Conservation (phyloP, 1,140 invertebrate species). For the Melitaea cinxia region DNA sequence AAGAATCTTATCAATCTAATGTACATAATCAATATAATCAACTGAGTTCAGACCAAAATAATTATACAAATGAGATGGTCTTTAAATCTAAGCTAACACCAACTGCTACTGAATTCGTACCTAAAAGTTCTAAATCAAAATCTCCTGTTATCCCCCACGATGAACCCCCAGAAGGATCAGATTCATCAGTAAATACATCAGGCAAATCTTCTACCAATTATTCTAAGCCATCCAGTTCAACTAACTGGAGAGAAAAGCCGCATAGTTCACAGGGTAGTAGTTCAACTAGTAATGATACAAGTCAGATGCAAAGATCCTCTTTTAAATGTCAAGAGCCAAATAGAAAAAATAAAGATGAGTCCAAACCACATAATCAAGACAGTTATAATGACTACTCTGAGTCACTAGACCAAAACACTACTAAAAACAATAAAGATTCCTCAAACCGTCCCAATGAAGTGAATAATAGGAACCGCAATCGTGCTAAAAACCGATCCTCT, state of each 20-base stretch:
- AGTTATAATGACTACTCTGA: constrained; percentile 27
- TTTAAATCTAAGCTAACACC: constrained; percentile 73
- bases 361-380: constrained; percentile 28
- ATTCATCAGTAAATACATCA: constrained; percentile 33
- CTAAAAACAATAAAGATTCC: constrained; percentile 26
- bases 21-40: constrained; percentile 50
- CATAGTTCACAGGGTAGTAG: constrained; percentile 44
- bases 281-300: constrained; percentile 32
- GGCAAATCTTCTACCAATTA: constrained; percentile 40
- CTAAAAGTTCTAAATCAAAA: constrained; percentile 57
- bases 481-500: constrained; percentile 21
- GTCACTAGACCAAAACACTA: constrained; percentile 28
- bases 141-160: constrained; percentile 41
- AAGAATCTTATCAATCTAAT: constrained; percentile 48
- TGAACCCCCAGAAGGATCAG: constrained; percentile 40
- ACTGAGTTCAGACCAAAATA: constrained; percentile 40
- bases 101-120: constrained; percentile 78
- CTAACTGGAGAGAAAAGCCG: constrained; percentile 68
- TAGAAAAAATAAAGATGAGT: constrained; percentile 30
- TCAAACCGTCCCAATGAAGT: constrained; percentile 25
- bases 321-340: constrained; percentile 35
- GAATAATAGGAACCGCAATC: constrained; percentile 19
- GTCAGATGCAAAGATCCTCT: constrained; percentile 38
- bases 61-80: constrained; percentile 61
- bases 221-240: constrained; percentile 49